These are phyloP conservation scores for Burhinus bistriatus DNA, from an alignment of 2,113 vertebrate species.

Conservation along the genomic window DNA sequence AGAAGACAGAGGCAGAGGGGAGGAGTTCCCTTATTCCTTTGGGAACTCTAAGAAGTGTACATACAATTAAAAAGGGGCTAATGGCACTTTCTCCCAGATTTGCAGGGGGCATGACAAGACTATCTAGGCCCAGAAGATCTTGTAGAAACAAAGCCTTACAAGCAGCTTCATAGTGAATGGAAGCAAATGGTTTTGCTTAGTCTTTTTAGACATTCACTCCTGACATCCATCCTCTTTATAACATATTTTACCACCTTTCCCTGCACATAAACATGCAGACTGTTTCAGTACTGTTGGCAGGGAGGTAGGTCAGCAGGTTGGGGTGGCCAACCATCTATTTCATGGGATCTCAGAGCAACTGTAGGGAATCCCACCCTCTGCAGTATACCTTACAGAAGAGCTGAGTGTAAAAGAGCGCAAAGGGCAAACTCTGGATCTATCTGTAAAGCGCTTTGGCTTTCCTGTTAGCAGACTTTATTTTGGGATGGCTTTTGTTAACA, in stretches of 20 bases:
- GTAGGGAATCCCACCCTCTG: background rate
- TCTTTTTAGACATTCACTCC: background rate
- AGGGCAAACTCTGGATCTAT: background rate
- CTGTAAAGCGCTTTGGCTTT: background rate
- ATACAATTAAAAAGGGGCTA: background rate
- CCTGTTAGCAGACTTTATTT: conserved; percentile 19
- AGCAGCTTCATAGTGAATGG: background rate
- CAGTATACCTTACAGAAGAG: background rate
- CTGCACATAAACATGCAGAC: background rate
- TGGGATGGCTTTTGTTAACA: conserved; percentile 2
- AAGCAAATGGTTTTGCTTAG: background rate
- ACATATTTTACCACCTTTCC: background rate
- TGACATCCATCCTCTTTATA: background rate
- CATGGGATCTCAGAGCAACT: background rate
- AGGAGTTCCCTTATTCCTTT: background rate
- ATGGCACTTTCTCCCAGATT: background rate
- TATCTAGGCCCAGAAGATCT: background rate
- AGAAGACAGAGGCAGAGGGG: background rate
- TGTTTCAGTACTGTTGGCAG: background rate
- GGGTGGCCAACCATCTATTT: background rate
- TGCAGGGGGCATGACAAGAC: background rate
- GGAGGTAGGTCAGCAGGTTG: background rate
- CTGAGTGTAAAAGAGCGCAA: background rate
- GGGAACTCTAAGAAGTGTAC: background rate
- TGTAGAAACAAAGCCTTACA: background rate